phyloP scores from a whole-genome alignment of 2,888 invertebrate genomes.

The Lasius platythorax region DNA sequence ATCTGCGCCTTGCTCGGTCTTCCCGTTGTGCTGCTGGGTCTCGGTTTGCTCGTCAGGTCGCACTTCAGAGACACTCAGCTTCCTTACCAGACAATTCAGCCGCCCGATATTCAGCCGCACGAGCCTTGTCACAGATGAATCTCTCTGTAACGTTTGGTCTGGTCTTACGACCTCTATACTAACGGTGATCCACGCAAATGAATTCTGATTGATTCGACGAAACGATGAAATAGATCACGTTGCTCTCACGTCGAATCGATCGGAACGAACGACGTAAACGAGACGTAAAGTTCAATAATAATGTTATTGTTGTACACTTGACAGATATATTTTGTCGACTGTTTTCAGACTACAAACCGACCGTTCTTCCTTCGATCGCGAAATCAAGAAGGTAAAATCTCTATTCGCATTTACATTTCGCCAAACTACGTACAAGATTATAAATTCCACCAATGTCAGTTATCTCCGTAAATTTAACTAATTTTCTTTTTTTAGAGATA shows the following conservation, averaged over 20 bases:
- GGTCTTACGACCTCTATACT: background rate
- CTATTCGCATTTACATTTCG: background rate
- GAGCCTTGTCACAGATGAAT: conserved; percentile 83
- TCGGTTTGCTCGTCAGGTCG: conserved; percentile 87
- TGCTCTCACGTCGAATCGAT: background rate
- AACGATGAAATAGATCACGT: background rate
- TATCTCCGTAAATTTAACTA: background rate
- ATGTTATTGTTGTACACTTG: conserved; percentile 51
- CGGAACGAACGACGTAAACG: background rate
- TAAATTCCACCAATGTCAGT: background rate
- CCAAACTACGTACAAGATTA: background rate
- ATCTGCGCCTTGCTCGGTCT: conserved; percentile 88
- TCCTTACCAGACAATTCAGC: conserved; percentile 75
- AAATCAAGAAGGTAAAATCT: conserved; percentile 22
- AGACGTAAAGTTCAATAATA: conserved; percentile 17
- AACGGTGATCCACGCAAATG: conserved; percentile 11
- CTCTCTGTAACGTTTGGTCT: background rate
- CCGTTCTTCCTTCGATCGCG: conserved; percentile 29
- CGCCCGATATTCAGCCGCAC: conserved; percentile 75
- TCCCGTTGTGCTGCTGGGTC: conserved; percentile 87
- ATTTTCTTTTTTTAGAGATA: background rate
- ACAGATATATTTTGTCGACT: conserved; percentile 52
- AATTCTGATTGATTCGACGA: conserved; percentile 33
- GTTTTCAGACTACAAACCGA: conserved; percentile 23
- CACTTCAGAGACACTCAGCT: conserved; percentile 86